These are phyloP conservation scores for Tachuris rubrigastra DNA, from an alignment of 2,113 vertebrate species.

Conservation along the genomic window DNA sequence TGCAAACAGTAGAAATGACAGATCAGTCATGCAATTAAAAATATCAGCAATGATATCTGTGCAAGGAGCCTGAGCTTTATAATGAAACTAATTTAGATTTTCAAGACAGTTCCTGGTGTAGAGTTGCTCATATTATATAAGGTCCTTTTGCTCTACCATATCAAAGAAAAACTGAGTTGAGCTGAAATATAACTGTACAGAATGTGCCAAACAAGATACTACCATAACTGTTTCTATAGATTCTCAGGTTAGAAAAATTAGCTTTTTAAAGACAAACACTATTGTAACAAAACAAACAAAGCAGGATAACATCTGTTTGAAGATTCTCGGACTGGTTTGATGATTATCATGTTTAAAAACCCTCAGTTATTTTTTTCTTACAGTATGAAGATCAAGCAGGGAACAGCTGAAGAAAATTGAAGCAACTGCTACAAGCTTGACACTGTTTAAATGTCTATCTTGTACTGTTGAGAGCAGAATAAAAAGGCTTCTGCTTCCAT, in stretches of 20 bases:
- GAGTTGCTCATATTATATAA: neutral
- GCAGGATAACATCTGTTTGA: neutral
- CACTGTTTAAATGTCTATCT: neutral
- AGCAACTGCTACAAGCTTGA: neutral
- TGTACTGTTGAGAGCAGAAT: neutral
- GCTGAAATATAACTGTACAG: neutral
- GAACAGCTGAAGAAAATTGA: neutral
- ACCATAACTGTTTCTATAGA: neutral
- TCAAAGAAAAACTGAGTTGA: neutral
- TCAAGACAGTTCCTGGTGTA: neutral
- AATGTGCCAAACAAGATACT: neutral
- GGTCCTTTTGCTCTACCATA: neutral
- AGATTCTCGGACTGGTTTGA: neutral
- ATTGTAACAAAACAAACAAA: neutral
- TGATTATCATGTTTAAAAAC: neutral
- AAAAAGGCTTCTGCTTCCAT: neutral
- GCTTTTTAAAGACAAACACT: neutral
- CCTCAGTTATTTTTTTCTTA: neutral
- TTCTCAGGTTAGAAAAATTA: neutral
- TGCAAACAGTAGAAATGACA: neutral
- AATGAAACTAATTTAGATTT: neutral
- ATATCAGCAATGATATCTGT: neutral
- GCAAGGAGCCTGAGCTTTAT: neutral
- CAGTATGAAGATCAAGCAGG: neutral
- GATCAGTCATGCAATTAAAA: neutral